Evolutionary conservation across 1,140 invertebrate species (phyloP).

Genomic region (Camponotus floridanus): DNA sequence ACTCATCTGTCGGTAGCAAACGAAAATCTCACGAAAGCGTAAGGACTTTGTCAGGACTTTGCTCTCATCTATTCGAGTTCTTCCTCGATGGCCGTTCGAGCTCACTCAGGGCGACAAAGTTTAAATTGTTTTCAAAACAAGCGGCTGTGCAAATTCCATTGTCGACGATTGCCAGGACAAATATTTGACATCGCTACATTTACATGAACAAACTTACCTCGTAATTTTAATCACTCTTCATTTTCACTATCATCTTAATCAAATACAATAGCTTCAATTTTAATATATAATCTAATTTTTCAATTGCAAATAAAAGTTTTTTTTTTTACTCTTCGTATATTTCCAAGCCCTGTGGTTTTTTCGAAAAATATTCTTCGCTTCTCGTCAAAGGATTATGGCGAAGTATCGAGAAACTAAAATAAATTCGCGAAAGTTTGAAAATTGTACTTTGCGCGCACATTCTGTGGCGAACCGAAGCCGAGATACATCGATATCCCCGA

Average conservation of each 20-base stretch:
- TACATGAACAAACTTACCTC: slow-evolving; percentile 7
- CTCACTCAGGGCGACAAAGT: slow-evolving; percentile 62
- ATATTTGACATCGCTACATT: slow-evolving; percentile 39
- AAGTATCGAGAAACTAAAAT: not conserved
- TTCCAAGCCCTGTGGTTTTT: not conserved
- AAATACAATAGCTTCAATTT: not conserved
- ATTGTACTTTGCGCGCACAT: not conserved
- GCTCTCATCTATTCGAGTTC: slow-evolving; percentile 18
- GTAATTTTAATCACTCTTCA: slow-evolving; percentile 5
- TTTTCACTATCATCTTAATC: not conserved
- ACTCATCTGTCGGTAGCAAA: not conserved
- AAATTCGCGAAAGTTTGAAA: not conserved
- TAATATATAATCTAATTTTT: not conserved
- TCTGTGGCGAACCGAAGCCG: not conserved
- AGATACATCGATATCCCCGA: not conserved
- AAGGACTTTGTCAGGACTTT: slow-evolving; percentile 19
- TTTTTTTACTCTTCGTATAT: too few species aligned
- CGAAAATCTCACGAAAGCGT: slow-evolving; percentile 26
- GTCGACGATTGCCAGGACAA: slow-evolving; percentile 15
- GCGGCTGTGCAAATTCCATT: slow-evolving; percentile 36
- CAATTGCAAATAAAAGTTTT: not conserved
- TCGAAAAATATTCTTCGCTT: not conserved
- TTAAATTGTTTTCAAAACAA: slow-evolving; percentile 77
- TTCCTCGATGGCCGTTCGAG: slow-evolving; percentile 38
- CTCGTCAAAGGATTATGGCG: not conserved